A percentile compares a stretch with the other conserved stretches of the same genome.
Evolutionary conservation across 2,888 invertebrate species (phyloP).

Genomic region (Maniola hyperantus): DNA sequence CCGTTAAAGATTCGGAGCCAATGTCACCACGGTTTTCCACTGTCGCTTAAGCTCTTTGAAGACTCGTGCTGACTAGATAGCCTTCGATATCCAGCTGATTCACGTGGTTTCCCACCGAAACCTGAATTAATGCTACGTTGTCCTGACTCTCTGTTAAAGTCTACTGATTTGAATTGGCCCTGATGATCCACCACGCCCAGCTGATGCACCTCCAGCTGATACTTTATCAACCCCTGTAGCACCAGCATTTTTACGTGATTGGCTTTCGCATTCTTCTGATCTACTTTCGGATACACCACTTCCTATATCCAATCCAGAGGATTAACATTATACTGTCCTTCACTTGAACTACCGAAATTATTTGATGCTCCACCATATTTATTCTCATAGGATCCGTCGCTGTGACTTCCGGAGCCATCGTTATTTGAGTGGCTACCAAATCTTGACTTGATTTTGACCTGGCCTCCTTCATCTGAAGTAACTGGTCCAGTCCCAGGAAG

Average conservation of each 20-base stretch:
- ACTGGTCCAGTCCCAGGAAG: constrained; percentile 26
- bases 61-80: constrained; percentile 3
- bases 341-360: constrained; percentile 27
- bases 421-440: constrained; percentile 1
- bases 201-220: constrained; percentile 3
- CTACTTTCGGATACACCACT: constrained; percentile 4
- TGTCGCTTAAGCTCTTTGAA: not conserved
- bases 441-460: constrained; percentile 1
- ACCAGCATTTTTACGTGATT: constrained; percentile 25
- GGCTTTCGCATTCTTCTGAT: constrained; percentile 17
- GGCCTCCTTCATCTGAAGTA: not conserved
- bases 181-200: not conserved
- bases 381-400: not conserved
- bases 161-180: not conserved
- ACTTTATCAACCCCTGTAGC: constrained; percentile 22
- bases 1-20: not conserved
- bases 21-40: not conserved
- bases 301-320: constrained; percentile 6
- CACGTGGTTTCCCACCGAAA: not conserved
- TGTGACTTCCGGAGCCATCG: not conserved
- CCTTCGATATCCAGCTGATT: not conserved
- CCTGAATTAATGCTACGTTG: constrained; percentile 10
- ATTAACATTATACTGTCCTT: constrained; percentile 16
- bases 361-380: constrained; percentile 14
- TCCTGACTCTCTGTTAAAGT: not conserved